phyloP scores from a whole-genome alignment of 2,113 vertebrate species.

The Toxostoma redivivum region DNA sequence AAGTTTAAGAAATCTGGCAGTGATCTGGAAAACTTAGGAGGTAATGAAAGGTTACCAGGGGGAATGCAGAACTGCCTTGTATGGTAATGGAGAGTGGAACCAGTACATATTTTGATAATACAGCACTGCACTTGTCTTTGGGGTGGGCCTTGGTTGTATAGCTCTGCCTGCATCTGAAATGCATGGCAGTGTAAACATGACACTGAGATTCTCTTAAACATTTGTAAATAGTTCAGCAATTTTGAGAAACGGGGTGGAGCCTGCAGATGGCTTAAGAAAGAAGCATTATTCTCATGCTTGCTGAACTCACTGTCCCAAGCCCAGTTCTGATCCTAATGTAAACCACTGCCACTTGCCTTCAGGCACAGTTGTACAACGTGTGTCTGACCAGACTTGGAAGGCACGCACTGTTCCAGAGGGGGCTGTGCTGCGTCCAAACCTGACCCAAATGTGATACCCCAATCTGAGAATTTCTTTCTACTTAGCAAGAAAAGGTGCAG shows the following conservation, averaged over 20 bases:
- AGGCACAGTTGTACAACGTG: not conserved
- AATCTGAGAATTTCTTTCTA: constrained; percentile 31
- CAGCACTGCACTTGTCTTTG: constrained; percentile 17
- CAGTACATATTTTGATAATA: constrained; percentile 32
- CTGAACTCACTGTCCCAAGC: constrained; percentile 12
- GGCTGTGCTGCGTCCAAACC: not conserved
- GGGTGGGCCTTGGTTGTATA: not conserved
- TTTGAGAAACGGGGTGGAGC: constrained; percentile 37
- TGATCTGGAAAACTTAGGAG: constrained; percentile 64
- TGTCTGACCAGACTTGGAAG: constrained; percentile 51
- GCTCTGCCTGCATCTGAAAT: not conserved
- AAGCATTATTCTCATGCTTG: not conserved
- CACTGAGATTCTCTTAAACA: constrained; percentile 32
- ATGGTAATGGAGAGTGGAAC: constrained; percentile 72
- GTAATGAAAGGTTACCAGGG: constrained; percentile 76
- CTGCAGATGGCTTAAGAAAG: not conserved
- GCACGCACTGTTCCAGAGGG: constrained; percentile 20
- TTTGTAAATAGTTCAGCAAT: constrained; percentile 15
- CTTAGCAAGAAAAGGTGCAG: constrained; percentile 29
- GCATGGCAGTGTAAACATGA: constrained; percentile 24
- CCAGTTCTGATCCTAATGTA: not conserved
- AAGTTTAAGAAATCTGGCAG: constrained; percentile 71
- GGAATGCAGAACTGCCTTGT: constrained; percentile 82
- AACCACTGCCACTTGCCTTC: constrained; percentile 21
- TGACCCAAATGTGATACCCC: not conserved